Evolutionary conservation across 2,797 vertebrate species (phyloP).

Genomic region (Hemibagrus guttatus): DNA sequence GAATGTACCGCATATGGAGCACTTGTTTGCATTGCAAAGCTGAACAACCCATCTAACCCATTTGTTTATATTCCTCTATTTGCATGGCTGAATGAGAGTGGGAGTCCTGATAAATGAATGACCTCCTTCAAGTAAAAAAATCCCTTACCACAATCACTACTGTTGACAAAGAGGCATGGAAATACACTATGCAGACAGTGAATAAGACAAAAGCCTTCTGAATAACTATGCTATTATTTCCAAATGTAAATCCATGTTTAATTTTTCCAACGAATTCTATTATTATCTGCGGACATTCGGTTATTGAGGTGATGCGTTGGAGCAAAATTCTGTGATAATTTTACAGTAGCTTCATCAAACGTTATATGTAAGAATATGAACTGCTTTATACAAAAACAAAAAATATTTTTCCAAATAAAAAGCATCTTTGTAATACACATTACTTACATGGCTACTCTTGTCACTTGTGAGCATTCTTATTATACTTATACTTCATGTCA

Average conservation of each 20-base stretch:
- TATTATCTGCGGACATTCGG: not conserved
- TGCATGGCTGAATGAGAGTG: constrained; percentile 48
- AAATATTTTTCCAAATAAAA: constrained; percentile 1
- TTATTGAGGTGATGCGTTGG: not conserved
- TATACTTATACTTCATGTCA: constrained; percentile 1
- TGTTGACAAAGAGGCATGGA: constrained; percentile 42
- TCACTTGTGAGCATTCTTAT: not conserved
- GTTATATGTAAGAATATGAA: not conserved
- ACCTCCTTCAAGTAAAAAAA: constrained; percentile 34
- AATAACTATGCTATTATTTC: constrained; percentile 11
- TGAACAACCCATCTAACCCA: constrained; percentile 44
- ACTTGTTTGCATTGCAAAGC: constrained; percentile 57
- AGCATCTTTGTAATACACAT: not conserved
- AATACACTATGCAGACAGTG: constrained; percentile 22
- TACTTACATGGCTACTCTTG: not conserved
- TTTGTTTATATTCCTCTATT: constrained; percentile 52
- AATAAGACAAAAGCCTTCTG: constrained; percentile 31
- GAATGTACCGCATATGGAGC: constrained; percentile 42
- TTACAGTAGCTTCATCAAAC: not conserved
- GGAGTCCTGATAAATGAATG: constrained; percentile 43
- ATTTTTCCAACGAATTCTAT: not conserved
- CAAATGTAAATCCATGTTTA: constrained; percentile 1
- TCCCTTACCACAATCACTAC: constrained; percentile 30
- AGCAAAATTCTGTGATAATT: constrained; percentile 1
- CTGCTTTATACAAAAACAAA: not conserved